Conservation (phyloP, 2,113 vertebrate species). For the Sceloporus tristichus region DNA sequence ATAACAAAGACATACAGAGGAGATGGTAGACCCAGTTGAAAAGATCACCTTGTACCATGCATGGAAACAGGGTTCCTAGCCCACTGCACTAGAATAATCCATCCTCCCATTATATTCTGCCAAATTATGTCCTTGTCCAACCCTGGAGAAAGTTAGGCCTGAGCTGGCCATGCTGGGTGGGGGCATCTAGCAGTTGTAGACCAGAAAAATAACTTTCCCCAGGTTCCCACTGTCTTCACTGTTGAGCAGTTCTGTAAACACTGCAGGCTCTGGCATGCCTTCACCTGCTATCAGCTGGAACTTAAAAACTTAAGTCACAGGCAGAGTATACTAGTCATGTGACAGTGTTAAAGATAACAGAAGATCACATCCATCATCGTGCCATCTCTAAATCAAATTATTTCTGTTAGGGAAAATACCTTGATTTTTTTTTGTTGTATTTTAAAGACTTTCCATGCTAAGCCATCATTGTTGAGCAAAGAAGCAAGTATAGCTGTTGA, state of each 20-base stretch:
- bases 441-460: constrained; percentile 53
- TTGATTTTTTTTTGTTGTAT: constrained; percentile 15
- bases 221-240: background rate
- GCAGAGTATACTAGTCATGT: background rate
- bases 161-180: too few relatives aligned
- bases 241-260: background rate
- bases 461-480: constrained; percentile 58
- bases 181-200: too few relatives aligned
- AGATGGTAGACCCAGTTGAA: background rate
- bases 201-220: background rate
- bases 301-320: constrained; percentile 15
- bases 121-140: background rate
- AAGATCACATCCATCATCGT: constrained; percentile 51
- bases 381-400: constrained; percentile 34
- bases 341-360: background rate
- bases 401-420: background rate
- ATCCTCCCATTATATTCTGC: background rate
- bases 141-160: too few relatives aligned
- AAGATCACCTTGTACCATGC: background rate
- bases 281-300: background rate
- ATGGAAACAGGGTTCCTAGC: background rate
- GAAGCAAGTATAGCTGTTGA: constrained; percentile 64
- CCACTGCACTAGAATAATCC: background rate
- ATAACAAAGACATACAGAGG: too few relatives aligned
- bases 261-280: accelerated